These are phyloP conservation scores for Takifugu ocellatus DNA, from an alignment of 2,797 vertebrate species.

Conservation along the genomic window DNA sequence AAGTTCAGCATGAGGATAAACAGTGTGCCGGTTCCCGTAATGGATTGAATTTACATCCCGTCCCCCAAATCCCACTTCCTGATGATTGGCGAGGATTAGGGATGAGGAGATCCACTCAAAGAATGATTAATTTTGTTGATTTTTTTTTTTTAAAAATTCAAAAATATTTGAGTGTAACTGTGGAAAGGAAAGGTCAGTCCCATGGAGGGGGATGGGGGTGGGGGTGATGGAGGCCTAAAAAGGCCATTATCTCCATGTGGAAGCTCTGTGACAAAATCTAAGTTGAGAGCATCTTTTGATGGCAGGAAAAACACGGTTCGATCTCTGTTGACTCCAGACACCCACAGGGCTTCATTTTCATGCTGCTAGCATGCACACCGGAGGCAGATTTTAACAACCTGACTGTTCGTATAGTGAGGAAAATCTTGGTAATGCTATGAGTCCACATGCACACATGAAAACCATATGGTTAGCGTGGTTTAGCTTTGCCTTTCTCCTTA, in stretches of 20 bases:
- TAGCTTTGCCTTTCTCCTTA: neutral
- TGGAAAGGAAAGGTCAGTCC: conserved; percentile 59
- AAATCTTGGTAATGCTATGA: too few relatives aligned
- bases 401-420: too few relatives aligned
- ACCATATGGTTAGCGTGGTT: conserved; percentile 6
- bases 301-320: conserved; percentile 24
- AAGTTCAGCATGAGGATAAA: conserved; percentile 13
- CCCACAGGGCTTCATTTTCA: conserved; percentile 16
- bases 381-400: too few relatives aligned
- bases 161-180: conserved; percentile 33
- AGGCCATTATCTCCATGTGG: conserved; percentile 41
- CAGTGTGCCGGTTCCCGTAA: conserved; percentile 11
- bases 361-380: conserved; percentile 16
- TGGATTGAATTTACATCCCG: conserved; percentile 19
- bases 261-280: conserved; percentile 44
- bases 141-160: neutral
- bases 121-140: conserved; percentile 31
- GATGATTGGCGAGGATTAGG: conserved; percentile 9
- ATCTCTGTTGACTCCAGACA: conserved; percentile 25
- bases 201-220: conserved; percentile 20
- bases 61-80: conserved; percentile 16
- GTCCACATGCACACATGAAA: neutral
- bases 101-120: conserved; percentile 33
- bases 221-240: conserved; percentile 35
- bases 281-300: conserved; percentile 24